Base-by-base conservation (phyloP, 2,888 invertebrate genomes). In the Drosophila demipolita region DNA sequence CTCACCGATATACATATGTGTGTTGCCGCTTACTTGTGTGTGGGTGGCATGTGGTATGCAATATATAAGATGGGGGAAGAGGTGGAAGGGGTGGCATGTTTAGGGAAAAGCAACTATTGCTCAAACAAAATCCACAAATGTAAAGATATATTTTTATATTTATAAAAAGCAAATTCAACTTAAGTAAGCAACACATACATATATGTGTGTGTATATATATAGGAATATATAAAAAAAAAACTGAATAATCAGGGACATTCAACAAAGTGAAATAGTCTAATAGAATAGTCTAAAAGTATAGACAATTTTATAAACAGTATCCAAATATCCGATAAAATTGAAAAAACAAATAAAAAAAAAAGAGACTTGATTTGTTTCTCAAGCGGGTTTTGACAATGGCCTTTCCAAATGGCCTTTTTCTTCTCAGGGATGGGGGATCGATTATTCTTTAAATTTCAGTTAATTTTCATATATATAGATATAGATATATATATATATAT, bases 401-500 rank as follows among this genome's bases (percentile, higher is more conserved):
- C n/a, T n/a, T n/a, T 50, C 78, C 20, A 1, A 62, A 59, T 63
- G 50, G 9, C n/a, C 45, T 55, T 50, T 17, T 38, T 35, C 35
- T 35, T 38, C 38, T 40, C 17, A 53, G 67, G 76, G 80, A 67
- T 76, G 80, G 76, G 80, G 80, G 76, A 80, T 64, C 50, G 66
- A 63, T 60, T 42, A 38, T 42, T 49, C 3, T 4, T 45, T 40
- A 29, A 29, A 29, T 29, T 29, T 5, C 29, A 29, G 29, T 29
- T 29, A 29, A 29, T 29, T 29, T 29, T 5, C 29, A 29, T 29
- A 26, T 3, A 26, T 26, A 26, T 29, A 33, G 36, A 50, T 23
- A 60, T 53, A 29, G 53, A 29, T 66, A 62, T 59, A 55, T 48
- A 15, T 61, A 48, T n/a, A n/a, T n/a, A n/a, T n/a, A n/a, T n/a